Conservation (phyloP, 2,797 vertebrate genomes). For the Telmatherina bonti region DNA sequence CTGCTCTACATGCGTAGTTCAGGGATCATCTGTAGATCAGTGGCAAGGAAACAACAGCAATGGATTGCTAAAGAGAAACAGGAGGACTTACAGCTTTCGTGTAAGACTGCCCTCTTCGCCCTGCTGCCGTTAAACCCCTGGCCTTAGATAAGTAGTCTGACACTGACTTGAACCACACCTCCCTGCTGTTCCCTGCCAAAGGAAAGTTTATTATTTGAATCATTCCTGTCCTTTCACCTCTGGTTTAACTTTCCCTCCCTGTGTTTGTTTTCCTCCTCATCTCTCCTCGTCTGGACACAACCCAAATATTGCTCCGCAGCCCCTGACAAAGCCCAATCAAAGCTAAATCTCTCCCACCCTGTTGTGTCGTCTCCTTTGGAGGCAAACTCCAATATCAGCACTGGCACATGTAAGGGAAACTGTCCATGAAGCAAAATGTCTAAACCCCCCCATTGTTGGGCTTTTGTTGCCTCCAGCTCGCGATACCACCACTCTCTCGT, state of each 20-base stretch:
- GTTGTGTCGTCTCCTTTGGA: conserved; percentile 68
- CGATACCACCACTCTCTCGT: conserved; percentile 46
- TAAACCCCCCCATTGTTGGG: conserved; percentile 85
- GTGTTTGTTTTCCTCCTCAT: conserved; percentile 52
- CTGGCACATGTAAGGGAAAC: conserved; percentile 78
- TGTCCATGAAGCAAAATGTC: conserved; percentile 87
- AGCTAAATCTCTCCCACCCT: conserved; percentile 84
- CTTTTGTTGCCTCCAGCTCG: conserved; percentile 77
- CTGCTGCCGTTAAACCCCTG: not conserved
- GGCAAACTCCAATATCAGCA: conserved; percentile 88
- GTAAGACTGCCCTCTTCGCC: not conserved
- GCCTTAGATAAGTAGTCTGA: not conserved
- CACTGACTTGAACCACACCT: not conserved
- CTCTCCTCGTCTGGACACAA: conserved; percentile 38
- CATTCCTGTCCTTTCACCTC: conserved; percentile 28
- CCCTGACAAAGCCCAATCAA: conserved; percentile 68
- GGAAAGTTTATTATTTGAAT: conserved; percentile 25
- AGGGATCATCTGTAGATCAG: conserved; percentile 22
- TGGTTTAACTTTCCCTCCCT: conserved; percentile 19
- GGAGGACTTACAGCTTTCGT: conserved; percentile 16
- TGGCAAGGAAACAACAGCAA: conserved; percentile 24
- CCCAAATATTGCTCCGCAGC: conserved; percentile 55
- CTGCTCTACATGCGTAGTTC: conserved; percentile 5
- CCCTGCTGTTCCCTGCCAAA: conserved; percentile 3
- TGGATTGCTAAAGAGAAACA: conserved; percentile 1